Conservation (phyloP, 2,888 invertebrate species). For the Catotricha subobsoleta region DNA sequence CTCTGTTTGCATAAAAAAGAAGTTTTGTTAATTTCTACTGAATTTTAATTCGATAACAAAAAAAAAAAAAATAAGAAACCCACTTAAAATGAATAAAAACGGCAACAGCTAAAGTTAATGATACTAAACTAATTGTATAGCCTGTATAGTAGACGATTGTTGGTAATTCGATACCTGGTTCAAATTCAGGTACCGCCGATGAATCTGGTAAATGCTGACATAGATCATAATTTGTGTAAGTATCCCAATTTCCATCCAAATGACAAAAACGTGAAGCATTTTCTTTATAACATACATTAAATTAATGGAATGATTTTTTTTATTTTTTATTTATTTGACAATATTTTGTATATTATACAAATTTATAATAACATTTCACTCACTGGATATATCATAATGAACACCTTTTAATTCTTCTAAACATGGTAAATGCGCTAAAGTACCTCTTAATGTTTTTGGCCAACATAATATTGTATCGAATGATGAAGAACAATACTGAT, state of each 20-base stretch:
- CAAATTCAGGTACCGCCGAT: conserved; percentile 33
- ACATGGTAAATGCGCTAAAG: conserved; percentile 53
- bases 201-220: conserved; percentile 40
- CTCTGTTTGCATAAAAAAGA: too few relatives aligned
- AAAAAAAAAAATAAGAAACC: too few relatives aligned
- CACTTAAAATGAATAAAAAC: conserved; percentile 84
- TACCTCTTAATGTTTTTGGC: conserved; percentile 57
- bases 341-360: too few relatives aligned
- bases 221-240: conserved; percentile 54
- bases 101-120: conserved; percentile 61
- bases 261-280: conserved; percentile 68
- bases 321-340: background rate
- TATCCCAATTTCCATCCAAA: conserved; percentile 67
- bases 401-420: conserved; percentile 62
- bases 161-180: conserved; percentile 43
- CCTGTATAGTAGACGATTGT: conserved; percentile 69
- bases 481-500: conserved; percentile 45
- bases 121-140: conserved; percentile 66
- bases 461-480: conserved; percentile 69
- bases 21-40: too few relatives aligned
- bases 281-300: too few relatives aligned
- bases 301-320: too few relatives aligned
- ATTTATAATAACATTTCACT: too few relatives aligned
- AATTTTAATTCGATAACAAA: too few relatives aligned
- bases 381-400: conserved; percentile 64